Percentiles rank a stretch among this genome's conserved stretches.
phyloP scores from a whole-genome alignment of 2,113 vertebrate species.

The Callospermophilus lateralis region DNA sequence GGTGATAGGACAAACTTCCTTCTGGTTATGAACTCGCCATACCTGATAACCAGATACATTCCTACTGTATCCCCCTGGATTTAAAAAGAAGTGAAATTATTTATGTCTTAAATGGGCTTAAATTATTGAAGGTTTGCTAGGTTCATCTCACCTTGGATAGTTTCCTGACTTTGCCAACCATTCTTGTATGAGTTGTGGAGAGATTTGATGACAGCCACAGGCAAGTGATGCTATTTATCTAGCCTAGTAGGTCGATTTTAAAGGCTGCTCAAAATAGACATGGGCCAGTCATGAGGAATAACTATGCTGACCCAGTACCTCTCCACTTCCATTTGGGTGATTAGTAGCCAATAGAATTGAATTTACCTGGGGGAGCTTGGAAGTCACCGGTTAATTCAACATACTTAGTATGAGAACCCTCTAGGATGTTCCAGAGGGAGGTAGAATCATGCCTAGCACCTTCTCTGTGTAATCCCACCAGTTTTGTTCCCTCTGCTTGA shows the following conservation, averaged over 20 bases:
- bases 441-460: neutral
- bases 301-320: neutral
- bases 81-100: neutral
- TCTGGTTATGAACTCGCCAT: neutral
- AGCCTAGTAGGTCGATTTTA: fast-evolving
- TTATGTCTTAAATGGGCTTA: neutral
- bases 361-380: neutral
- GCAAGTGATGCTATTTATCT: no score
- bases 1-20: neutral
- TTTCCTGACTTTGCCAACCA: neutral
- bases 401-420: no score
- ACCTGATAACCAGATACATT: neutral
- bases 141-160: neutral
- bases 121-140: neutral
- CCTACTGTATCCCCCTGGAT: neutral
- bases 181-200: neutral
- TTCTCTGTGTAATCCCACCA: no score
- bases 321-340: neutral
- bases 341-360: neutral
- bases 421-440: neutral
- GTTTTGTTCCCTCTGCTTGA: neutral
- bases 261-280: neutral
- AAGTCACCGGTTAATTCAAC: neutral
- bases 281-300: neutral
- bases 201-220: fast-evolving